These are phyloP conservation scores for Ametastegia equiseti DNA, from an alignment of 2,888 invertebrate species.

Conservation along the genomic window DNA sequence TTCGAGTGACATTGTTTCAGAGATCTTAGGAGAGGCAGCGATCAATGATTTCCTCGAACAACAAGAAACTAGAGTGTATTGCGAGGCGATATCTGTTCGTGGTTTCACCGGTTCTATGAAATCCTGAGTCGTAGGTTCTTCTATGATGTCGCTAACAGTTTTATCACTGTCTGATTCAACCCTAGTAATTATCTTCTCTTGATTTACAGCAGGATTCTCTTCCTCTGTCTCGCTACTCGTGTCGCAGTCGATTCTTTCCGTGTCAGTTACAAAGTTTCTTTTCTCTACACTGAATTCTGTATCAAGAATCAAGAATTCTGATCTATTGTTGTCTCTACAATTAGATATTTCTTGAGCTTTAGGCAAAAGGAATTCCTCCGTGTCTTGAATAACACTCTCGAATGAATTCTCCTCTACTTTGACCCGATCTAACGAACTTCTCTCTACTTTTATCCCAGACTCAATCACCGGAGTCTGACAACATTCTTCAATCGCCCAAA, in stretches of 20 bases:
- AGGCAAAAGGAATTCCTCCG: background rate
- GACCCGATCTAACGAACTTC: too few species aligned
- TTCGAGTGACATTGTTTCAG: slow-evolving; percentile 57
- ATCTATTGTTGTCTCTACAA: background rate
- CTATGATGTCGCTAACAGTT: slow-evolving; percentile 57
- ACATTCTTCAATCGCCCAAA: background rate
- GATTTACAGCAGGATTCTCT: background rate
- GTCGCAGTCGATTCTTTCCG: slow-evolving; percentile 49
- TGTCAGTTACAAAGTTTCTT: slow-evolving; percentile 42
- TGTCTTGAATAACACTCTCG: background rate
- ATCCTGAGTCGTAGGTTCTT: slow-evolving; percentile 54
- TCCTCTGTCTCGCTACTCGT: slow-evolving; percentile 34
- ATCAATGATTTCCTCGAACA: slow-evolving; percentile 37
- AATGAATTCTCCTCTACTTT: background rate
- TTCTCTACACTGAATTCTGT: slow-evolving; percentile 13
- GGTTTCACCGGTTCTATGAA: background rate
- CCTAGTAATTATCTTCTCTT: background rate
- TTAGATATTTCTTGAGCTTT: background rate
- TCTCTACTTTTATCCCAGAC: background rate
- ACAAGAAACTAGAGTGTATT: background rate
- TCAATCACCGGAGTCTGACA: background rate
- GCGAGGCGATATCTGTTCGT: slow-evolving; percentile 39
- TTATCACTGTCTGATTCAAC: slow-evolving; percentile 54
- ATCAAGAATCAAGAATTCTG: background rate
- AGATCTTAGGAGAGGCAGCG: slow-evolving; percentile 21